Evolutionary conservation across 2,113 vertebrate species (phyloP).

Genomic region (Felis catus): DNA sequence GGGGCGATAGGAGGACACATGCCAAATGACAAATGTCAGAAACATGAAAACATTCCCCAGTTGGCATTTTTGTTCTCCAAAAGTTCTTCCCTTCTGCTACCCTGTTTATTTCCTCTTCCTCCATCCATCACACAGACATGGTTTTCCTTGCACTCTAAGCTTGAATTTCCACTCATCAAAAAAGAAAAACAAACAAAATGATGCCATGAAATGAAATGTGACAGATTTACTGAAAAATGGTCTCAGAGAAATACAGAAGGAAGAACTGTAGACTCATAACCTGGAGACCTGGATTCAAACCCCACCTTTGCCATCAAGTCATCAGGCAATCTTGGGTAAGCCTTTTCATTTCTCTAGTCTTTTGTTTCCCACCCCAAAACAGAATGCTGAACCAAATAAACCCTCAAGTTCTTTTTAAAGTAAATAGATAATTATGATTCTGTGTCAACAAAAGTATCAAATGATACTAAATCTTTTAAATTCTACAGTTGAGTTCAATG

Average conservation of each 20-base stretch:
- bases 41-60: not conserved
- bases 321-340: not conserved
- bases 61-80: not conserved
- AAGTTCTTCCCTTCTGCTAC: not conserved
- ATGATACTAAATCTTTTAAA: not conserved
- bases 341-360: not conserved
- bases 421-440: not conserved
- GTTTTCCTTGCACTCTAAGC: not conserved
- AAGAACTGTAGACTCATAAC: not conserved
- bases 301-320: not conserved
- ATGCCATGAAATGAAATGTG: not conserved
- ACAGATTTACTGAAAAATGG: not conserved
- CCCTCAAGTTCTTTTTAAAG: not conserved
- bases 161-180: not conserved
- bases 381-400: not conserved
- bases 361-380: not conserved
- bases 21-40: not conserved
- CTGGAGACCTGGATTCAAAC: not conserved
- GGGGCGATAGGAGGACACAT: not conserved
- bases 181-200: not conserved
- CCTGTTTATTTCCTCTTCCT: not conserved
- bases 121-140: not conserved
- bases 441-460: conserved; percentile 29
- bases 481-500: not conserved
- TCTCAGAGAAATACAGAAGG: not conserved